Evolutionary conservation across 2,113 vertebrate genomes (phyloP).

Genomic region (Dromas ardeola): DNA sequence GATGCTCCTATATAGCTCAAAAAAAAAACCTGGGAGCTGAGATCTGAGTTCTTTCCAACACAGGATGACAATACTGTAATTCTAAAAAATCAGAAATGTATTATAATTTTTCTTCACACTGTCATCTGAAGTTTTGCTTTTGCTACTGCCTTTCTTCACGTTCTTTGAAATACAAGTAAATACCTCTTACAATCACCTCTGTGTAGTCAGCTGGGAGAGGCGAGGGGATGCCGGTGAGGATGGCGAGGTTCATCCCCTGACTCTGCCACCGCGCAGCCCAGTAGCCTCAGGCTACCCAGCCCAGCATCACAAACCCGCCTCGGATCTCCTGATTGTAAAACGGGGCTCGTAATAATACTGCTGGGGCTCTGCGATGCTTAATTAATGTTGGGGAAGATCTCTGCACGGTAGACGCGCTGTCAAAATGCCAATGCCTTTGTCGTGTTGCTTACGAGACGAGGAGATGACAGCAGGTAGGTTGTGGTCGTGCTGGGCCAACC

Average conservation of each 20-base stretch:
- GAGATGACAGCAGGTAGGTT: background rate
- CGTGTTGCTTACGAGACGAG: background rate
- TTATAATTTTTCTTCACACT: background rate
- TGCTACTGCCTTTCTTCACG: background rate
- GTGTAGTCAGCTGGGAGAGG: background rate
- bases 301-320: background rate
- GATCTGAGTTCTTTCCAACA: conserved; percentile 3
- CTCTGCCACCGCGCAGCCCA: background rate
- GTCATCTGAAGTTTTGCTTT: background rate
- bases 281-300: conserved; percentile 25
- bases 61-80: background rate
- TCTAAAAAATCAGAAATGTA: background rate
- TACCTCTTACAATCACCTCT: background rate
- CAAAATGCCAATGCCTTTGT: conserved; percentile 3
- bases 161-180: conserved; percentile 35
- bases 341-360: background rate
- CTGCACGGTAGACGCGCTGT: background rate
- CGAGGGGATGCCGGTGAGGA: background rate
- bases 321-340: background rate
- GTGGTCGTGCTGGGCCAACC: background rate
- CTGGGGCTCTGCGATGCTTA: background rate
- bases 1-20: background rate
- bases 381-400: background rate
- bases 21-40: background rate
- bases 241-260: background rate